Base-by-base conservation (phyloP, 2,888 invertebrate genomes). In the Philereme transversata region DNA sequence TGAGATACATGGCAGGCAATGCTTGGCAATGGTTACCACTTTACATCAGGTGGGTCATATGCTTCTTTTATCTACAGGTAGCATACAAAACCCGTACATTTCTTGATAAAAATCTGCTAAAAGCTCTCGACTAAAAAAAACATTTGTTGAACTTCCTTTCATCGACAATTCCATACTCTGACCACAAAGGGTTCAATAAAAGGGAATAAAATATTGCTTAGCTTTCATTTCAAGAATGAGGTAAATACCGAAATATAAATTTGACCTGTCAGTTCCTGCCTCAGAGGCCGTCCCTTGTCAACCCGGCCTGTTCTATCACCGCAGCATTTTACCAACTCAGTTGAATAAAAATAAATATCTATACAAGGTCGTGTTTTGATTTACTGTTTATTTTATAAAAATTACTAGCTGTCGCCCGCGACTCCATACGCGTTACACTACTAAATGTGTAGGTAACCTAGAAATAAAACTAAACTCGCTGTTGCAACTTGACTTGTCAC, bases 251-350 rank as follows among this genome's bases (percentile, higher is more conserved):
- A 72, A 72, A 78, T 75, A 75, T 78, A 77, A 74, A 82, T 83
- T 81, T 69, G 76, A 77, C 73, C 72, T 83, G 83, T 82, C 82
- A 83, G 77, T 77, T 78, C 64, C 72, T 74, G 71, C 77, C 72
- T 72, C 69, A 62, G 73, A 74, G 73, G 72, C 74, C 67, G 71
- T 74, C 83, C 84, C 81, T 80, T 75, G 81, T 84, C 84, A 83
- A 69, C 70, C 71, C 67, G 71, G 71, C 53, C 73, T 75, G 72
- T 67, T 69, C 66, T 70, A 76, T 75, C 72, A 65, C 68, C 70
- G 62, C 64, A 72, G 72, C 72, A 77, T 76, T 80, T 83, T 79
- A 82, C 78, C 78, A 71, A 70, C 71, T 73, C 80, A 78, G 71
- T 79, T 79, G 76, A 75, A 81, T 53, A 62, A 62, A 60, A 60